Evolutionary conservation across 2,888 invertebrate species (phyloP).

Genomic region (Entomobrya multifasciata): DNA sequence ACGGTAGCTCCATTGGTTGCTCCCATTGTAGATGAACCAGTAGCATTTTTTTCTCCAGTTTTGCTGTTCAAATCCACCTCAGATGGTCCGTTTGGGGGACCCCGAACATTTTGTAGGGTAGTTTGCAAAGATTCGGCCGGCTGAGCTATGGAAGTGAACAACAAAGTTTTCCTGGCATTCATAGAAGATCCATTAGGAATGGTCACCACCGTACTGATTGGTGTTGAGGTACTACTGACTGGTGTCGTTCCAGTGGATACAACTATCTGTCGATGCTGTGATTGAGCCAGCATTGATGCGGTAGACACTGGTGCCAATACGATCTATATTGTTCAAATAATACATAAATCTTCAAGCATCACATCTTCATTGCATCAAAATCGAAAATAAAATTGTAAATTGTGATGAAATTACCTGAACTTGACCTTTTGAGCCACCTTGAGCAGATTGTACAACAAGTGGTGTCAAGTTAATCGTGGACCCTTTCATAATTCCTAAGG

Average conservation of each 20-base stretch:
- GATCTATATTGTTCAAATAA: constrained; percentile 9
- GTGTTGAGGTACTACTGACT: constrained; percentile 2
- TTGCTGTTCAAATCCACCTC: constrained; percentile 55
- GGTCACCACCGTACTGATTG: constrained; percentile 64
- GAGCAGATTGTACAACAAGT: constrained; percentile 74
- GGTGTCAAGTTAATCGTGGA: constrained; percentile 78
- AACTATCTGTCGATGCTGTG: constrained; percentile 42
- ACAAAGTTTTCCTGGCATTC: constrained; percentile 71
- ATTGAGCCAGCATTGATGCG: constrained; percentile 44
- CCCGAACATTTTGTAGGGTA: constrained; percentile 38
- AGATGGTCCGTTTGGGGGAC: constrained; percentile 58
- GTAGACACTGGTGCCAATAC: constrained; percentile 58
- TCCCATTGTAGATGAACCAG: constrained; percentile 48
- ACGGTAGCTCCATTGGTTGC: constrained; percentile 76
- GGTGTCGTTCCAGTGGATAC: constrained; percentile 22
- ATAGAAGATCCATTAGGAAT: constrained; percentile 66
- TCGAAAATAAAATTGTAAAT: neutral
- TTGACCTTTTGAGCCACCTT: constrained; percentile 63
- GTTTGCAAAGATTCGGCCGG: constrained; percentile 37
- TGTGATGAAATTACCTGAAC: constrained; percentile 60
- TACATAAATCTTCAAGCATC: too few relatives aligned
- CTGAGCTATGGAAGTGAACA: constrained; percentile 59
- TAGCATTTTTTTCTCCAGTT: constrained; percentile 22
- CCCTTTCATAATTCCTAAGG: constrained; percentile 76
- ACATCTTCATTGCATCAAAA: neutral